Evolutionary conservation across 2,113 vertebrate species (phyloP), one percentile per base, ranked within the genome.

Genomic region (Carlito syrichta): DNA sequence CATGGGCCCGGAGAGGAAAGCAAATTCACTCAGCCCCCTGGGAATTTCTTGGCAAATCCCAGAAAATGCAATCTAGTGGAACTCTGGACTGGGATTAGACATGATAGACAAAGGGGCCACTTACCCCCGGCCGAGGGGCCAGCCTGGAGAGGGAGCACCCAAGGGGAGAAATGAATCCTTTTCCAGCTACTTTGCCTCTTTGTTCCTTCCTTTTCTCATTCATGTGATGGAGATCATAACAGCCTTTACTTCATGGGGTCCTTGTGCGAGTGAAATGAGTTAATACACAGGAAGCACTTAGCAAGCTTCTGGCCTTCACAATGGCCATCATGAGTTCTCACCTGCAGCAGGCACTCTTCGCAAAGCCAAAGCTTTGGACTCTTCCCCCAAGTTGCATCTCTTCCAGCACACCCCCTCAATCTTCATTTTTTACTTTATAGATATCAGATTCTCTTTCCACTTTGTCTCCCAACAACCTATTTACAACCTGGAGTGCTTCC

Each of bases 401-500:
- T 73, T 76, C 87, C 82, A 32, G 38, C 38, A 11, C 60, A 22
- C 68, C 79, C 43, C 19, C 58, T 50, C 86, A 83, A 87, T 71
- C 79, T 89, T 95, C 85, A 54, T 69, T 94, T 95, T n/a, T 91
- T 94, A 77, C 82, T 96, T 91, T 88, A 89, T 50, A 89, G 94
- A 86, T 93, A 94, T 91, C 94, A 23, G 82, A 91, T 84, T 96
- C 95, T 66, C 76, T 93, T 93, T 66, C 83, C 69, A 30, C 77
- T 87, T 71, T 91, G 58, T 81, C 89, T 97, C 93, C 90, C 89
- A 91, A 96, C 81, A 95, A 97, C 60, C 94, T 96, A 96, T 91
- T 88, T 81, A 32, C 45, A 79, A 74, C 85, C 96, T 97, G 97
- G 97, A 98, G 78, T 30, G 16, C 52, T 91, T 96, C 97, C 96